Conservation (phyloP, 2,113 vertebrate species). For the Centropus unirufus region DNA sequence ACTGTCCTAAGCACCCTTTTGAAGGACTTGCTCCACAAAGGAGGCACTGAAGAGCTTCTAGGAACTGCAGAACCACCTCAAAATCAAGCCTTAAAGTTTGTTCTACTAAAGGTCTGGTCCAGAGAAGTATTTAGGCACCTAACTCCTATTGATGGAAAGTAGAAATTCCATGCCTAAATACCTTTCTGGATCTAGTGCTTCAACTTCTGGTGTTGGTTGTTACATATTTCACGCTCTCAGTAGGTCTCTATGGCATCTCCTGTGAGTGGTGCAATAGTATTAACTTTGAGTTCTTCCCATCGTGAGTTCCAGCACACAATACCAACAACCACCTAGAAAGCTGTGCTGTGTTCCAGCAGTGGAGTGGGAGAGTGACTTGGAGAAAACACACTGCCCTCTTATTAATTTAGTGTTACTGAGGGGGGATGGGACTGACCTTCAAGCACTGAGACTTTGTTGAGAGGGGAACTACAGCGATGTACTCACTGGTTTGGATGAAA, state of each 20-base stretch:
- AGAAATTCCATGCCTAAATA: conserved; percentile 8
- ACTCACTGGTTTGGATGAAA: conserved; percentile 19
- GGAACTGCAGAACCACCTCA: not conserved
- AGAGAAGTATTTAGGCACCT: not conserved
- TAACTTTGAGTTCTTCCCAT: conserved; percentile 8
- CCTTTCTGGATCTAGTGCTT: not conserved
- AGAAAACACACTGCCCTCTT: not conserved
- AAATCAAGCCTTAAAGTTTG: not conserved
- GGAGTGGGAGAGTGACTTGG: not conserved
- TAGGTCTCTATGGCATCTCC: conserved; percentile 39
- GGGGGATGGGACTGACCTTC: not conserved
- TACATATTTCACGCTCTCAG: not conserved
- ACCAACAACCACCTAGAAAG: conserved; percentile 5
- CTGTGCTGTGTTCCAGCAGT: not conserved
- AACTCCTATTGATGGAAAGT: not conserved
- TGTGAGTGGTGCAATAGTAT: not conserved
- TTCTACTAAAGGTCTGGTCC: not conserved
- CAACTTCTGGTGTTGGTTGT: not conserved
- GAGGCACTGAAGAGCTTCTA: not conserved
- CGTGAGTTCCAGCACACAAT: not conserved
- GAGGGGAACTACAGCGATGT: not conserved
- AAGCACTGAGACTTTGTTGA: not conserved
- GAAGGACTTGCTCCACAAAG: not conserved
- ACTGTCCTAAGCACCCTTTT: not conserved
- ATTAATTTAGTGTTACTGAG: not conserved